A percentile compares a stretch with the other conserved stretches of the same genome.
phyloP scores from a whole-genome alignment of 1,140 invertebrate species.

The Drosophila watanabei region DNA sequence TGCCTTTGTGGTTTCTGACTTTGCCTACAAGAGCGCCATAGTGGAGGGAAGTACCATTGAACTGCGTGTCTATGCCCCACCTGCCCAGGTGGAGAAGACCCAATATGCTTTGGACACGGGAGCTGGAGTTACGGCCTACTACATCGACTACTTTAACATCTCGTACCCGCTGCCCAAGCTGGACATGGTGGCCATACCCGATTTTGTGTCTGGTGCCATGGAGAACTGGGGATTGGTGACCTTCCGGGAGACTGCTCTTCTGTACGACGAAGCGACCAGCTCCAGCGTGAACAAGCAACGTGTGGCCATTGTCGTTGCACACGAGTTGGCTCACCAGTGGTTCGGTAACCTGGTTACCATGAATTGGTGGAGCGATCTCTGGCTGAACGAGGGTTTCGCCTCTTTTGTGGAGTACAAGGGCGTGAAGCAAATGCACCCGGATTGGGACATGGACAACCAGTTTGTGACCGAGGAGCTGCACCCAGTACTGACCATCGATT shows the following conservation, averaged over 20 bases:
- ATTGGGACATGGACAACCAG: slow-evolving; percentile 94
- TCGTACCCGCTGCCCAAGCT: slow-evolving; percentile 95
- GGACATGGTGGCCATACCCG: slow-evolving; percentile 97
- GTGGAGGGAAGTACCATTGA: slow-evolving; percentile 87
- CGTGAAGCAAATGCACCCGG: slow-evolving; percentile 89
- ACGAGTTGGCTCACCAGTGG: slow-evolving; percentile 98
- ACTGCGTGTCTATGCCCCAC: slow-evolving; percentile 91
- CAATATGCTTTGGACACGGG: slow-evolving; percentile 92
- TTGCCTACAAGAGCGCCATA: slow-evolving; percentile 87
- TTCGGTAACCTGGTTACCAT: slow-evolving; percentile 96
- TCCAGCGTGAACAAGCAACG: slow-evolving; percentile 91
- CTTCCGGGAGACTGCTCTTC: slow-evolving; percentile 93
- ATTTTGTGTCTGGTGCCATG: slow-evolving; percentile 98
- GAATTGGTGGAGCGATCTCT: slow-evolving; percentile 97
- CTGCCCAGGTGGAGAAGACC: slow-evolving; percentile 91
- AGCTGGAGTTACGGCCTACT: slow-evolving; percentile 93
- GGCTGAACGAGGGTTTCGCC: slow-evolving; percentile 97
- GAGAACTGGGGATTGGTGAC: slow-evolving; percentile 97
- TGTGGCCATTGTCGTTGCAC: slow-evolving; percentile 93
- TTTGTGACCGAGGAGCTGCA: slow-evolving; percentile 92
- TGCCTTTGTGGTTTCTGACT: slow-evolving; percentile 97
- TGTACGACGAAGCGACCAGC: slow-evolving; percentile 90
- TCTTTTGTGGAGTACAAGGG: slow-evolving; percentile 94
- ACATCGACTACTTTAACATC: slow-evolving; percentile 94
- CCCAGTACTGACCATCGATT: slow-evolving; percentile 91